Conservation (phyloP, 2,797 vertebrate species). For the Sebastes reedi region DNA sequence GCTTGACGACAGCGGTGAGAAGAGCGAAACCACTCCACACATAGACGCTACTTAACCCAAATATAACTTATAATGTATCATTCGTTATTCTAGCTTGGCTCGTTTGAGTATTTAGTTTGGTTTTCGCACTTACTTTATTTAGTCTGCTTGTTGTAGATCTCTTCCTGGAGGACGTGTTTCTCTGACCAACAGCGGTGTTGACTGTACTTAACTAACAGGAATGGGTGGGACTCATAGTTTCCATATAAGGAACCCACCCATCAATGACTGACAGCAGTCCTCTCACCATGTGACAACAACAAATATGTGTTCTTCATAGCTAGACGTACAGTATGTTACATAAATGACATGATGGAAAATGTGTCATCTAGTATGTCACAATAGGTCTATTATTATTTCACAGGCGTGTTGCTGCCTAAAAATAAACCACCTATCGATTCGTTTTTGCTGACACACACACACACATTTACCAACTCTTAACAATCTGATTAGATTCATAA, state of each 20-base stretch:
- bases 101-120: not conserved
- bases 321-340: too few species aligned
- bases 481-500: not conserved
- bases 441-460: not conserved
- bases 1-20: not conserved
- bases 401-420: not conserved
- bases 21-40: not conserved
- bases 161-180: conserved; percentile 31
- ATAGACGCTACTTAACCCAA: not conserved
- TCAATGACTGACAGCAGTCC: not conserved
- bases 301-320: not conserved
- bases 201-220: conserved; percentile 3
- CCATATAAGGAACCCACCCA: conserved; percentile 50
- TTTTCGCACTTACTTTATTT: conserved; percentile 63
- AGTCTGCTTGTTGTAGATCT: not conserved
- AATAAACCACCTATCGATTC: not conserved
- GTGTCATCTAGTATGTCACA: not conserved
- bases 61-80: not conserved
- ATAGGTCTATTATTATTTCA: not conserved
- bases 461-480: not conserved
- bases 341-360: conserved; percentile 33
- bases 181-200: not conserved
- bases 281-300: conserved; percentile 10
- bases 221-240: conserved; percentile 74
- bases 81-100: accelerated